phyloP scores from a whole-genome alignment of 2,888 invertebrate species.

The Spisula subtruncata region DNA sequence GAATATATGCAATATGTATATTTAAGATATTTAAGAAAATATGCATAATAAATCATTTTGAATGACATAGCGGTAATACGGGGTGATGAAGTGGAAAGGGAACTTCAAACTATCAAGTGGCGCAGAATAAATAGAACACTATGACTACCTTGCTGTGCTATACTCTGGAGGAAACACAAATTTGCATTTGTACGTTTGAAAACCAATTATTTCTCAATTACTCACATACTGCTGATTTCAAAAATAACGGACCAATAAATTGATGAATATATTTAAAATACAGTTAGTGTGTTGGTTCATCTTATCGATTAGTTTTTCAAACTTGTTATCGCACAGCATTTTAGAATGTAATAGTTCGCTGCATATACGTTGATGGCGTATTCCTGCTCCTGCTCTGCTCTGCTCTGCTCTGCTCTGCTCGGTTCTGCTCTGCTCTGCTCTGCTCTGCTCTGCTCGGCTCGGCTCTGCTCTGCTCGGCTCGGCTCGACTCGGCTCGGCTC shows the following conservation, averaged over 20 bases:
- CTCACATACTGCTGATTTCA: neutral
- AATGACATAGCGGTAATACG: neutral
- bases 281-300: neutral
- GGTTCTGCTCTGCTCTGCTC: too few relatives aligned
- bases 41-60: conserved; percentile 12
- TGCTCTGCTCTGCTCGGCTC: too few relatives aligned
- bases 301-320: too few relatives aligned
- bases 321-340: too few relatives aligned
- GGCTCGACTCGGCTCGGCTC: too few relatives aligned
- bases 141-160: neutral
- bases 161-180: neutral
- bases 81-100: neutral
- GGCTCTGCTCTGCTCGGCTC: too few relatives aligned
- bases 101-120: neutral
- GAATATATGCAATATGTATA: neutral
- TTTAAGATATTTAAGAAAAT: neutral
- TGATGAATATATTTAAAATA: neutral
- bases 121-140: neutral
- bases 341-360: neutral
- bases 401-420: too few relatives aligned
- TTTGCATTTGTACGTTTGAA: neutral
- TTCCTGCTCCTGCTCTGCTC: too few relatives aligned
- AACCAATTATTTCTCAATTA: neutral
- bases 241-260: neutral
- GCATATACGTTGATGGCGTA: too few relatives aligned